Conservation (phyloP, 2,888 invertebrate species). For the Acheta domesticus region DNA sequence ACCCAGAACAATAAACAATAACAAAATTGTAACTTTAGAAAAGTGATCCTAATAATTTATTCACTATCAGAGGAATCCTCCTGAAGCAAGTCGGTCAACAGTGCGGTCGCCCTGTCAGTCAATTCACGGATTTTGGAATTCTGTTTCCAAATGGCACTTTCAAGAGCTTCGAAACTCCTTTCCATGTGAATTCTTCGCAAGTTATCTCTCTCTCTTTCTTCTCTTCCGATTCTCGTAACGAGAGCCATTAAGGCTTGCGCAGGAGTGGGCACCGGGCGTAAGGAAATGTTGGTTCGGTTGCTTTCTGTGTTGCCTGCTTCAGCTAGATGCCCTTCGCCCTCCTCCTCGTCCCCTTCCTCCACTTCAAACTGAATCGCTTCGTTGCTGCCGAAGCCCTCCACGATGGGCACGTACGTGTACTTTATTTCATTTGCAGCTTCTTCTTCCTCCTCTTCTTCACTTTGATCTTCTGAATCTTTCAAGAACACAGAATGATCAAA, state of each 20-base stretch:
- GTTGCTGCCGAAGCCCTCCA: no score
- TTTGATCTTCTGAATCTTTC: neutral
- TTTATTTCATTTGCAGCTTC: no score
- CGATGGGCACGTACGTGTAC: no score
- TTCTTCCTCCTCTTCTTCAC: neutral
- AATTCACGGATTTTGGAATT: slow-evolving; percentile 21
- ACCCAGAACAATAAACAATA: no score
- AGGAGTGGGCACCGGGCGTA: slow-evolving; percentile 27
- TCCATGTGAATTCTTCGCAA: slow-evolving; percentile 22
- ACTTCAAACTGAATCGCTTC: neutral
- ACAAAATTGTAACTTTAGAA: no score
- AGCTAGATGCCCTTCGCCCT: neutral
- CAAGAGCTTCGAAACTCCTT: slow-evolving; percentile 26
- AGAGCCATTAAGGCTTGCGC: slow-evolving; percentile 25
- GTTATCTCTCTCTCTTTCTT: slow-evolving; percentile 26
- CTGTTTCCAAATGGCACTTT: slow-evolving; percentile 28
- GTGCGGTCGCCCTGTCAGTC: neutral
- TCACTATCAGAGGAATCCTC: neutral
- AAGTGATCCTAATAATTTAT: neutral
- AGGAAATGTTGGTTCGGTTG: slow-evolving; percentile 12
- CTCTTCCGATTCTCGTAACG: slow-evolving; percentile 18
- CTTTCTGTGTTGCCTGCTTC: neutral
- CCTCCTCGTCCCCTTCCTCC: neutral
- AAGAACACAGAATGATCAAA: neutral
- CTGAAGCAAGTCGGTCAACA: neutral